Evolutionary conservation across 2,797 vertebrate species (phyloP), one percentile per base, ranked within the genome.

Genomic region (Myripristis murdjan): DNA sequence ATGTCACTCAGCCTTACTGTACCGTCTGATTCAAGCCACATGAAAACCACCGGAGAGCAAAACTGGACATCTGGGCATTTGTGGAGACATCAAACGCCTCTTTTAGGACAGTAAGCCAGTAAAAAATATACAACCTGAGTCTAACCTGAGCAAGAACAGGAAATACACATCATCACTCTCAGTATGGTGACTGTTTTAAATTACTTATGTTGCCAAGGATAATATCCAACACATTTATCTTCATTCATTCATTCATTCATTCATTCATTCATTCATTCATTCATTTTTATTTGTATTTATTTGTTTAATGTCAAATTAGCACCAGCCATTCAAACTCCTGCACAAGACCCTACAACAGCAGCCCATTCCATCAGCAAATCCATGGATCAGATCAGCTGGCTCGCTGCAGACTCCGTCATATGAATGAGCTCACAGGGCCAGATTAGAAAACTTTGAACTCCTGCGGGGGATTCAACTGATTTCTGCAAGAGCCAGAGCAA

Each of bases 1-100:
- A 23, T 16, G 54, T n/a, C 65, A 41, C 23, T 68, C 65, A 57
- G 64, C 39, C 39, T 57, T 67, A 67, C 15, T 5, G 2, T n/a
- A 10, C 10, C 16, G 26, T 24, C 35, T n/a, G 6, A 16, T 2
- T 9, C 1, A 16, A 48, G 23, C 46, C 23, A 39, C 46, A 26
- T 48, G n/a, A 47, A 33, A 66, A 12, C 12, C 15, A 41, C 14
- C 16, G 46, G 51, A 46, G 28, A 46, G 9, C 31, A 12, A 22
- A 15, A 15, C 41, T 16, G 22, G 39, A 44, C 12, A 22, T 12
- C 64, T 46, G 26, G 37, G 33, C 10, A 35, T 4, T 2, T 24
- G 9, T 54, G 37, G 51, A 57, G 35, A 67, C 31, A 57, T 68
- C 33, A 68, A 26, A 4, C 2, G 15, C 16, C 2, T 31, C 51